Evolutionary conservation across 2,797 vertebrate genomes (phyloP), one percentile per base, ranked within the genome.

Genomic region (Etheostoma perlongum): DNA sequence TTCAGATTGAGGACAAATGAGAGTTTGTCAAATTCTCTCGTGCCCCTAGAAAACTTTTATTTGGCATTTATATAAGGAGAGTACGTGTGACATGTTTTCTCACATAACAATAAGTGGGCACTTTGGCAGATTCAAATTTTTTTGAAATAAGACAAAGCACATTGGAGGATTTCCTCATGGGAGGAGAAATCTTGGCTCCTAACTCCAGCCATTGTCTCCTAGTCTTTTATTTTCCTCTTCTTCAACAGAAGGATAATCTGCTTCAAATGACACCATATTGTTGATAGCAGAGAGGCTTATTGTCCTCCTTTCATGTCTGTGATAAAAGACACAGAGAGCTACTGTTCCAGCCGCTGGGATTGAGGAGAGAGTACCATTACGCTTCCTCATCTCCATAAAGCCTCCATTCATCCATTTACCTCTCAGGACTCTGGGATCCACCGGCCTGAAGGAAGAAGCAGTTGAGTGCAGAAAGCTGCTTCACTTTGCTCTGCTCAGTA

Each of bases 191-290:
- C 88, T 89, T 81, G 89, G 91, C 92, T 93, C 87, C 79, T 44
- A 88, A 88, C 83, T 89, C 88, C 79, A 85, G 85, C 90, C 83
- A 92, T 93, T 93, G 92, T 94, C 85, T 91, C 78, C 73, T 67
- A 53, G 78, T 83, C 91, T 85, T 93, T 93, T 93, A 92, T 93
- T 93, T 92, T 73, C 70, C 85, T 87, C 89, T 85, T 85, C 93
- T 94, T 92, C 85, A 90, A 92, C 91, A 93, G 87, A 91, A 84
- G 90, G 90, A 93, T 94, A 94, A 93, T 93, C 93, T 92, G 90
- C 92, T 93, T 94, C 90, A 91, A 94, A 95, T 94, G 92, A 92
- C 91, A 94, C 90, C 93, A 91, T 93, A 93, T 93, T 93, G 92
- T 94, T 94, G 93, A 95, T 92, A 90, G 90, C 88, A 87, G 91